Evolutionary conservation across 2,113 vertebrate genomes (phyloP), one percentile per base, ranked within the genome.

Genomic region (Trochalopteron elliotii): DNA sequence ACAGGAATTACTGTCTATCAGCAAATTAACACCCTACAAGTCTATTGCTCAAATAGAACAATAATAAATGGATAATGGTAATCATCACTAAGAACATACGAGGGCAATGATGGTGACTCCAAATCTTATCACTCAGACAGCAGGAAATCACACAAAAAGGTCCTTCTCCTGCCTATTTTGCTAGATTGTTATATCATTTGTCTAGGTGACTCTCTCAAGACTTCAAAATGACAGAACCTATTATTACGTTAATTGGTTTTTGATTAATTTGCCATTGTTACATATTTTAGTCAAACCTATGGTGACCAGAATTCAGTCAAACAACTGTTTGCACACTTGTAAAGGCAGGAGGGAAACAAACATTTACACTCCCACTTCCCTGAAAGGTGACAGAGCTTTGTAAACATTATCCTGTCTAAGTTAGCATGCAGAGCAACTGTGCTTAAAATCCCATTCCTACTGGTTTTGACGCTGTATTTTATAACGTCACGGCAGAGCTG

Each of bases 391-490:
- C 68, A 50, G 71, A 42, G 44, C 33, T 89, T 72, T 71, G 37
- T 30, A 89, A 85, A 47, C 37, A 67, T 90, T 13, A 35, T 40
- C 56, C 47, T n/a, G 2, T 70, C 63, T 23, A 85, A 57, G 37
- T n/a, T 19, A 52, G 44, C 14, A 61, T 37, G n/a, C 31, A 90
- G 87, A 74, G 30, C 19, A 84, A 72, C 8, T 21, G 14, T 40
- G 65, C 28, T 65, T 83, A 56, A 61, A 82, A 40, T 31, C 28
- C 35, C 44, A 85, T 59, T 90, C 98, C 92, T 97, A 99, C 98
- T 97, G 61, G 98, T 98, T 98, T 99, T 99, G 95, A 99, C 98
- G 23, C 98, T 99, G 98, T 98, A 99, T 84, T 83, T 97, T 72
- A 99, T 99, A 94, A 98, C 98, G 55, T 99, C 98, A 45, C 27